These are phyloP conservation scores for Enteromius fasciolatus DNA, from an alignment of 2,797 vertebrate species.

Conservation along the genomic window DNA sequence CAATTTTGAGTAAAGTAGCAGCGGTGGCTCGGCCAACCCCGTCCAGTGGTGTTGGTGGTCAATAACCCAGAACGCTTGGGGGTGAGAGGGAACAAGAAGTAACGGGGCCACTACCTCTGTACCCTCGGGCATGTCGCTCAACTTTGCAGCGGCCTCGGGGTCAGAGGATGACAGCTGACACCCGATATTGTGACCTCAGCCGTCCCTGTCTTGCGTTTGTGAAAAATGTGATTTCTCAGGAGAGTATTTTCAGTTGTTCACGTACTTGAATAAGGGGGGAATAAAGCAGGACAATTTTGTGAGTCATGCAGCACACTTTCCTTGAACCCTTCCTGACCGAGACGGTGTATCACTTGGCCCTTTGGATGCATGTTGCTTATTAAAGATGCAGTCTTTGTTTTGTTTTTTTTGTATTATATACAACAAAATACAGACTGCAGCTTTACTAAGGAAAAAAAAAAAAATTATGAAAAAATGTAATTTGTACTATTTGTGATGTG, in stretches of 20 bases:
- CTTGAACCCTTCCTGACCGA: neutral
- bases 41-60: no score
- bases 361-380: no score
- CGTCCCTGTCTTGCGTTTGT: neutral
- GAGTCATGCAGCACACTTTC: neutral
- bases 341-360: neutral
- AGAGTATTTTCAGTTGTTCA: neutral
- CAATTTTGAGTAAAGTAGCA: neutral
- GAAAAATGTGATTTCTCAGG: neutral
- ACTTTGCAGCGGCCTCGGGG: neutral
- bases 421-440: no score
- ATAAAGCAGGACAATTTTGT: no score
- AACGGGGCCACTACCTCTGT: no score
- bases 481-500: no score
- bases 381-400: no score
- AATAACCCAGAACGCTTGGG: neutral
- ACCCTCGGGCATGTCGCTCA: conserved; percentile 3
- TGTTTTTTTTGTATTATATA: no score
- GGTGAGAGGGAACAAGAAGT: neutral
- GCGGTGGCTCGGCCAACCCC: neutral
- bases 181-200: neutral
- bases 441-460: no score
- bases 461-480: no score
- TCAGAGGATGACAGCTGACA: neutral
- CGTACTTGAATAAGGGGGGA: neutral